phyloP scores from a whole-genome alignment of 2,888 invertebrate genomes.

The Hybos culiciformis region DNA sequence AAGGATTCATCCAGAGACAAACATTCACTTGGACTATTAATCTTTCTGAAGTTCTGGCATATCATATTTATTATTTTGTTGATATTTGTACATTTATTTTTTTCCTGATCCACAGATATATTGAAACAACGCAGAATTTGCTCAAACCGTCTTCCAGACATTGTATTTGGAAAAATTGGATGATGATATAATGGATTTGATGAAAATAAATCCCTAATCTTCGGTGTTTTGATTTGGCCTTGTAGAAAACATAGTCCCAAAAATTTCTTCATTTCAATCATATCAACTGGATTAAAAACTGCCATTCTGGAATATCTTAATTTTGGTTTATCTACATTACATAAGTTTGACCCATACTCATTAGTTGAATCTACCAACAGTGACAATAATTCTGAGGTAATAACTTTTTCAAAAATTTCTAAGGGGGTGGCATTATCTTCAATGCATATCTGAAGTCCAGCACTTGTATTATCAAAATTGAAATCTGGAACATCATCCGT shows the following conservation, averaged over 20 bases:
- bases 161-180: neutral
- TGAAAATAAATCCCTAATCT: neutral
- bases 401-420: neutral
- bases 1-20: neutral
- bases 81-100: neutral
- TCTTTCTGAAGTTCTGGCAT: neutral
- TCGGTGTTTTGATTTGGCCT: neutral
- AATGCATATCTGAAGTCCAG: neutral
- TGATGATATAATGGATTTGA: neutral
- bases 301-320: neutral
- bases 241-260: neutral
- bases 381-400: neutral
- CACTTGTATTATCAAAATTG: neutral
- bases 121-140: neutral
- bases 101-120: neutral
- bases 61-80: neutral
- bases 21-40: neutral
- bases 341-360: neutral
- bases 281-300: neutral
- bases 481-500: neutral
- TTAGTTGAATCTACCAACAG: neutral
- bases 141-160: neutral
- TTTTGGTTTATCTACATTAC: neutral
- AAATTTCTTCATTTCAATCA: neutral
- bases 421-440: neutral